These are phyloP conservation scores for Xanthia icteritia DNA, from an alignment of 2,888 invertebrate genomes.

Conservation along the genomic window DNA sequence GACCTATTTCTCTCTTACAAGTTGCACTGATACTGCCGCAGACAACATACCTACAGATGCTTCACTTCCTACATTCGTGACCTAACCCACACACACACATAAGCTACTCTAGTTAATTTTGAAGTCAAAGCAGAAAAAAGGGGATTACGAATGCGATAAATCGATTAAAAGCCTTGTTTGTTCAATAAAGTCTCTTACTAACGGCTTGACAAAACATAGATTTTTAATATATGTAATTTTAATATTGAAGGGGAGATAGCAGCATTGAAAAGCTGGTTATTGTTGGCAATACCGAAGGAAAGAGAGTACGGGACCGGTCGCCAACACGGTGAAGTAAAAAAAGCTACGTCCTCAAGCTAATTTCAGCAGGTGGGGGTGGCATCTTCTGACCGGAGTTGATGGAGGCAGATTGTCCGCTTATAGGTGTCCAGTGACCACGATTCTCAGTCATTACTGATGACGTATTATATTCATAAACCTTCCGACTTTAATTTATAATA, in stretches of 20 bases:
- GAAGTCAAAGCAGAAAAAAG: constrained; percentile 3
- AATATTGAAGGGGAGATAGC: neutral
- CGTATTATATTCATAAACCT: too few species aligned
- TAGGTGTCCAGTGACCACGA: too few species aligned
- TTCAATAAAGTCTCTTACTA: constrained; percentile 17
- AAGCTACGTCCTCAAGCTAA: too few species aligned
- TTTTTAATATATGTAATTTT: neutral
- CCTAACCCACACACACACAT: constrained; percentile 10
- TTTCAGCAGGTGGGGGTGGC: too few species aligned
- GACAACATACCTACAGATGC: constrained; percentile 14
- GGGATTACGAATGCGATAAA: neutral
- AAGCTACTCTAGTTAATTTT: neutral
- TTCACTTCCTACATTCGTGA: constrained; percentile 9
- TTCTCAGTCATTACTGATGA: too few species aligned
- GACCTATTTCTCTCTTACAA: constrained; percentile 70
- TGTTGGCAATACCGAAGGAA: too few species aligned
- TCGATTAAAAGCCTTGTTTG: constrained; percentile 11
- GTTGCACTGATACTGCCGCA: constrained; percentile 40
- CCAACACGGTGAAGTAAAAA: too few species aligned
- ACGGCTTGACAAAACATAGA: neutral
- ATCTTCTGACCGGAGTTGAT: too few species aligned
- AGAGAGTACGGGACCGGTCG: too few species aligned
- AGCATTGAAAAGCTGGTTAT: too few species aligned
- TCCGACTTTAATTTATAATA: neutral
- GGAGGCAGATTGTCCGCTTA: too few species aligned